phyloP scores from a whole-genome alignment of 2,797 vertebrate species.

The Rhadinocentrus ornatus region DNA sequence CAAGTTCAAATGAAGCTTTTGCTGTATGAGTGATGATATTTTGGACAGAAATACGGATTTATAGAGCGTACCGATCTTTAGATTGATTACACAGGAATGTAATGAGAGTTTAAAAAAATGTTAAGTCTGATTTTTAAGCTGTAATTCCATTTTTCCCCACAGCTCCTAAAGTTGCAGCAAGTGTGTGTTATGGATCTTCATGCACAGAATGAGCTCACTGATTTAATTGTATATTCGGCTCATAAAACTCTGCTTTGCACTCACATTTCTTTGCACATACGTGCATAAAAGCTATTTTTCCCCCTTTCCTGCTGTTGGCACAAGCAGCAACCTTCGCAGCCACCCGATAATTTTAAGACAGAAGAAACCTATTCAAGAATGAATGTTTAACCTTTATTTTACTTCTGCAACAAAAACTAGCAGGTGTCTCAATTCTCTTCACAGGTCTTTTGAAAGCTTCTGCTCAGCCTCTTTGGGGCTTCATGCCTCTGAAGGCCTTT shows the following conservation, averaged over 20 bases:
- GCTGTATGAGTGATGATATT: not conserved
- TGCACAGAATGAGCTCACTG: not conserved
- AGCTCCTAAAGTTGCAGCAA: not conserved
- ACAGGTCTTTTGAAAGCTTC: constrained; percentile 44
- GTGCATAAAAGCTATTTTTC: constrained; percentile 11
- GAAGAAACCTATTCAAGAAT: constrained; percentile 39
- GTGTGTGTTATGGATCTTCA: not conserved
- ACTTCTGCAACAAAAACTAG: constrained; percentile 40
- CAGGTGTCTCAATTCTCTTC: constrained; percentile 35
- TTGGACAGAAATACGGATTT: not conserved
- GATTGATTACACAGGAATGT: not conserved
- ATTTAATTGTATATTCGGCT: not conserved
- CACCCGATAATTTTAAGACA: constrained; percentile 30
- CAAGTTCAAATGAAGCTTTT: not conserved
- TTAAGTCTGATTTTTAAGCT: not conserved
- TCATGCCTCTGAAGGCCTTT: constrained; percentile 33
- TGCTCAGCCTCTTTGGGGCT: constrained; percentile 20
- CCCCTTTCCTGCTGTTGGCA: constrained; percentile 5
- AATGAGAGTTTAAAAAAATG: not conserved
- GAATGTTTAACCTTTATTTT: constrained; percentile 49
- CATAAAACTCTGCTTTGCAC: not conserved
- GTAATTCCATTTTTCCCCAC: not conserved
- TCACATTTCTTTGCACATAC: not conserved
- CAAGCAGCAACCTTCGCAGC: constrained; percentile 18
- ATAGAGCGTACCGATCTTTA: not conserved